Conservation (phyloP, 2,113 vertebrate species). For the Emydocephalus ijimae region DNA sequence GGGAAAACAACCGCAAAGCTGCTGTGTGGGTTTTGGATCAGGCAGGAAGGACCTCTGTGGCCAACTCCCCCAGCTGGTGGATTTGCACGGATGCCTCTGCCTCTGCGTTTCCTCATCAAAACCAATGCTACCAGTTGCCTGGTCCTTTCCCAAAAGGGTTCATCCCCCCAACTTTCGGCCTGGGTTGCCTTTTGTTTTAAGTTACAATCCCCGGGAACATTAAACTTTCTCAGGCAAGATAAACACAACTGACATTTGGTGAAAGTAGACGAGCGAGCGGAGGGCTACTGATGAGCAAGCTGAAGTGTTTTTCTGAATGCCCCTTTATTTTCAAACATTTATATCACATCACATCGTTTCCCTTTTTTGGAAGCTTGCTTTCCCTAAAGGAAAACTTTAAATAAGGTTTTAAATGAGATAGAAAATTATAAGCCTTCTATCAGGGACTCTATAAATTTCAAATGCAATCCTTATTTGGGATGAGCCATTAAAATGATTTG, state of each 20-base stretch:
- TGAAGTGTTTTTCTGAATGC: slow-evolving; percentile 79
- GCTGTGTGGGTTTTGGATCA: too few relatives aligned
- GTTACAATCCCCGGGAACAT: slow-evolving; percentile 47
- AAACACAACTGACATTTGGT: slow-evolving; percentile 76
- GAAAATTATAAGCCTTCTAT: slow-evolving; percentile 63
- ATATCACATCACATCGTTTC: slow-evolving; percentile 77
- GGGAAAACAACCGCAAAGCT: slow-evolving; percentile 27
- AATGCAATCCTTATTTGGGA: background rate
- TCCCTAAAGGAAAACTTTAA: slow-evolving; percentile 49
- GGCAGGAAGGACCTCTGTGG: background rate
- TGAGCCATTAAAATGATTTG: background rate
- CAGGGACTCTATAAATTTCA: slow-evolving; percentile 9
- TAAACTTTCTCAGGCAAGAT: slow-evolving; percentile 63
- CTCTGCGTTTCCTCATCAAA: background rate
- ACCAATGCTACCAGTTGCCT: background rate
- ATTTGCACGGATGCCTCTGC: background rate
- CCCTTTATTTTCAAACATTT: slow-evolving; percentile 83
- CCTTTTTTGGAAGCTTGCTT: slow-evolving; percentile 38
- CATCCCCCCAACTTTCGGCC: slow-evolving; percentile 59
- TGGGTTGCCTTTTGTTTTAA: slow-evolving; percentile 65
- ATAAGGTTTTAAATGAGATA: slow-evolving; percentile 64
- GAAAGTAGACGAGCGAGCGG: slow-evolving; percentile 76
- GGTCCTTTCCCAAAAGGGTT: slow-evolving; percentile 40
- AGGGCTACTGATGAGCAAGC: slow-evolving; percentile 79
- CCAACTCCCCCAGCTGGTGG: background rate